Conservation (phyloP, 2,113 vertebrate species). For the Nothobranchius furzeri region DNA sequence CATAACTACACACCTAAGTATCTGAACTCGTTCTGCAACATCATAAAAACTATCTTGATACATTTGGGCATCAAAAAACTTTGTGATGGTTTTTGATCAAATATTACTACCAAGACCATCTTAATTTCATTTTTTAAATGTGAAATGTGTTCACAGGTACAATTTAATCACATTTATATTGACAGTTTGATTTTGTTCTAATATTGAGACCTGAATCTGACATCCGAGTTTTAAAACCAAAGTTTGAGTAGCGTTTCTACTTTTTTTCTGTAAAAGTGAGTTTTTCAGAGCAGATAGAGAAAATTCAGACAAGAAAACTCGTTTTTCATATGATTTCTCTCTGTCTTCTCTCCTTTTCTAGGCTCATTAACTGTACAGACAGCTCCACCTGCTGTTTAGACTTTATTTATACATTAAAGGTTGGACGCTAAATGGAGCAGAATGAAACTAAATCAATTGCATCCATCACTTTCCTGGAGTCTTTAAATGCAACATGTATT, state of each 20-base stretch:
- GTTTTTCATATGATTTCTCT: not conserved
- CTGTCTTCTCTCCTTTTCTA: slow-evolving; percentile 4
- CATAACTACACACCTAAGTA: not conserved
- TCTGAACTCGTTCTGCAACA: not conserved
- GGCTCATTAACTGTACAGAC: slow-evolving; percentile 50
- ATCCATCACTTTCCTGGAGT: slow-evolving; percentile 29
- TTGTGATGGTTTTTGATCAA: not conserved
- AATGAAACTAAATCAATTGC: slow-evolving; percentile 28
- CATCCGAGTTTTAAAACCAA: too few species aligned
- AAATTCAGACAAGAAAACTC: not conserved
- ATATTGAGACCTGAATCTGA: not conserved
- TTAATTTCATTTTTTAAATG: not conserved
- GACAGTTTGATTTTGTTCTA: not conserved
- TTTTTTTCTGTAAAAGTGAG: too few species aligned
- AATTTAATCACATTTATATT: not conserved
- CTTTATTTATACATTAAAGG: slow-evolving; percentile 38
- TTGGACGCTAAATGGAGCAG: slow-evolving; percentile 46
- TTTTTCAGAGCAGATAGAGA: not conserved
- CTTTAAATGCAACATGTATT: slow-evolving; percentile 18
- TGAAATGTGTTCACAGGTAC: not conserved
- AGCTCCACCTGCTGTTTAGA: slow-evolving; percentile 64
- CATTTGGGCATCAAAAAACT: not conserved
- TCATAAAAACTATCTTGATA: not conserved
- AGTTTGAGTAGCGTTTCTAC: too few species aligned
- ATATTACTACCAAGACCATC: not conserved